Base-by-base conservation (phyloP, 2,888 invertebrate genomes). In the Phlogophora meticulosa region DNA sequence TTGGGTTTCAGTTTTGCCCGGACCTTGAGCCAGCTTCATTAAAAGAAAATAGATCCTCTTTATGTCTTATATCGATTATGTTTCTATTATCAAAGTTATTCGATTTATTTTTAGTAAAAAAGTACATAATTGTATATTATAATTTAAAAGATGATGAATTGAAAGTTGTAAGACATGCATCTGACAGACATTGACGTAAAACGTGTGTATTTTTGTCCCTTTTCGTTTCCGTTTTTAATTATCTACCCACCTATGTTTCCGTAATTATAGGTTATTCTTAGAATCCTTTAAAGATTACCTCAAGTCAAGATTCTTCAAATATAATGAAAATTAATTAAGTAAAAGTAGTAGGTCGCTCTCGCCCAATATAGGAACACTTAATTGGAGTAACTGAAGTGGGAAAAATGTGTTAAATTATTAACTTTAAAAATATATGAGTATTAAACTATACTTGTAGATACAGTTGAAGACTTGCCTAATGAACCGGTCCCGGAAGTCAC, bases 131-230 rank as follows among this genome's bases (percentile, higher is more conserved):
- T n/a, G n/a, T n/a, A n/a, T 40, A 28, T n/a, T 9, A 36, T 45
- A 43, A 17, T 7, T 61, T 61, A 20, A 62, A 62, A 42, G 28
- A 34, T 10, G 7, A 34, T 7, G 20, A 1, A 28, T n/a, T n/a
- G n/a, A n/a, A n/a, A n/a, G n/a, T n/a, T n/a, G n/a, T n/a, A 49
- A 32, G 4, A 24, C 42, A 38, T 32, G n/a, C 24, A 40, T 17
- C 7, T 10, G 17, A 40, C 22, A 53, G 52, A 58, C 7, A 38
- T 52, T 62, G 48, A 53, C 40, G 52, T 55, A 55, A 15, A 51
- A 34, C 49, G 7, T 20, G 60, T 20, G 17, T 75, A 59, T 56
- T 72, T 51, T 40, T n/a, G 57, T 62, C 10, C n/a, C 17, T 45
- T 38, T 71, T 38, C 15, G 40, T 49, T 59, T 56, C 46, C 46